Evolutionary conservation across 2,888 invertebrate genomes (phyloP).

Genomic region (Andrena marginata): DNA sequence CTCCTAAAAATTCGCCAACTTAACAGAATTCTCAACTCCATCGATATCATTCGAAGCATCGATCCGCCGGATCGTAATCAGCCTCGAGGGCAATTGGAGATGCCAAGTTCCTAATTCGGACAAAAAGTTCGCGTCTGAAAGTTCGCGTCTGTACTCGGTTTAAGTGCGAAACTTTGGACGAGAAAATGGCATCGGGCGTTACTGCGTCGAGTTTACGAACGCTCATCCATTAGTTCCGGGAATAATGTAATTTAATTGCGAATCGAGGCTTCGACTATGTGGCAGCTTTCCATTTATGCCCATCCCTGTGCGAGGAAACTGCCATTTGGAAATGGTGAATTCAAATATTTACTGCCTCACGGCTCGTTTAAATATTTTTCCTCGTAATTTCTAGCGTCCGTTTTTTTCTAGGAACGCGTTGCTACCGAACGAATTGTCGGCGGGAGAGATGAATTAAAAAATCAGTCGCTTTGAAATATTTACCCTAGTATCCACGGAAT

Average conservation of each 20-base stretch:
- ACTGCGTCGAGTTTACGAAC: constrained; percentile 47
- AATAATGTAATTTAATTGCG: constrained; percentile 64
- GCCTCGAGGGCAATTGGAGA: constrained; percentile 27
- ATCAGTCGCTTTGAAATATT: not conserved
- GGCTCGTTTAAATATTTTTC: not conserved
- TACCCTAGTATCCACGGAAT: not conserved
- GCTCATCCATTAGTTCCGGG: constrained; percentile 17
- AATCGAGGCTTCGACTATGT: constrained; percentile 20
- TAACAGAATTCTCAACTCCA: not conserved
- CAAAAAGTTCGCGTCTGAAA: constrained; percentile 53
- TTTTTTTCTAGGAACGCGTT: not conserved
- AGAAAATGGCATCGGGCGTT: constrained; percentile 51
- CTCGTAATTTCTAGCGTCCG: not conserved
- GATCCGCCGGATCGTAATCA: constrained; percentile 39
- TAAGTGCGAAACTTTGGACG: constrained; percentile 55
- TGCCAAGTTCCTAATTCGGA: constrained; percentile 53
- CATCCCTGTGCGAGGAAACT: not conserved
- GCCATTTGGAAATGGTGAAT: not conserved
- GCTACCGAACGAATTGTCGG: not conserved
- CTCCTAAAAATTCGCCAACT: not conserved
- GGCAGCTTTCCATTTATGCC: not conserved
- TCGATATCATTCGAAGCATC: constrained; percentile 24
- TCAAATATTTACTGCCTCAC: not conserved
- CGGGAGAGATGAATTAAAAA: not conserved
- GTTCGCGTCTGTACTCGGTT: constrained; percentile 42